Percentiles rank a stretch among this genome's conserved stretches.
Evolutionary conservation across 2,888 invertebrate species (phyloP).

Genomic region (Mythimna lalbum): DNA sequence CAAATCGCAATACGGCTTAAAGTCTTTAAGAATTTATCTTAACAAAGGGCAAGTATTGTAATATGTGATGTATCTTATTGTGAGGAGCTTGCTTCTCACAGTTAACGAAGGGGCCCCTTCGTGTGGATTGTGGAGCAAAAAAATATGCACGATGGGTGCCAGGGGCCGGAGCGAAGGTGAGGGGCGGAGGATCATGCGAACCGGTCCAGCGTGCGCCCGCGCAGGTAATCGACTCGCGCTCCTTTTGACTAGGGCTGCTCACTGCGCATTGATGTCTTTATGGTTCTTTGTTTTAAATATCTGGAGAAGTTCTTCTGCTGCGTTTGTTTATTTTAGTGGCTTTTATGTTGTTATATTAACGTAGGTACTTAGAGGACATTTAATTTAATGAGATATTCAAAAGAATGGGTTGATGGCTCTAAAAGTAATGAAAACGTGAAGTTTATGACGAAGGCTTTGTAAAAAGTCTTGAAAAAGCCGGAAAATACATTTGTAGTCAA

Average conservation of each 20-base stretch:
- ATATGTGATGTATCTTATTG: constrained; percentile 47
- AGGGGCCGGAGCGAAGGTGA: constrained; percentile 64
- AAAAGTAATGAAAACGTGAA: background rate
- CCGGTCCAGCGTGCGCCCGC: constrained; percentile 86
- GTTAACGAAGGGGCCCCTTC: constrained; percentile 68
- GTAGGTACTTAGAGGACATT: background rate
- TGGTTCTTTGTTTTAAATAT: background rate
- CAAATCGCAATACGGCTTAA: constrained; percentile 16
- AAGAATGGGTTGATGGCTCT: background rate
- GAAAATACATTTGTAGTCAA: constrained; percentile 2
- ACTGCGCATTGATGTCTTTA: constrained; percentile 8
- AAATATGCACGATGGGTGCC: constrained; percentile 83
- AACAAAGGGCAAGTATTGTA: constrained; percentile 40
- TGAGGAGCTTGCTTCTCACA: constrained; percentile 62
- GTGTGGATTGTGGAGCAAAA: constrained; percentile 81
- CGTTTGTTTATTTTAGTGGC: background rate
- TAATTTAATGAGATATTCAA: background rate
- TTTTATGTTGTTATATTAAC: background rate
- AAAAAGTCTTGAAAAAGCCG: background rate
- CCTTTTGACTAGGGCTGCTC: constrained; percentile 60
- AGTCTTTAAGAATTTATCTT: constrained; percentile 28
- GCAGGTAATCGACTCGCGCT: constrained; percentile 87
- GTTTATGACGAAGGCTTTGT: background rate
- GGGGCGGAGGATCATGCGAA: constrained; percentile 78
- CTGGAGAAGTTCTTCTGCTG: constrained; percentile 3